A percentile compares a stretch with the other conserved stretches of the same genome.
Conservation (phyloP, 1,140 invertebrate genomes). For the Eciton burchellii region DNA sequence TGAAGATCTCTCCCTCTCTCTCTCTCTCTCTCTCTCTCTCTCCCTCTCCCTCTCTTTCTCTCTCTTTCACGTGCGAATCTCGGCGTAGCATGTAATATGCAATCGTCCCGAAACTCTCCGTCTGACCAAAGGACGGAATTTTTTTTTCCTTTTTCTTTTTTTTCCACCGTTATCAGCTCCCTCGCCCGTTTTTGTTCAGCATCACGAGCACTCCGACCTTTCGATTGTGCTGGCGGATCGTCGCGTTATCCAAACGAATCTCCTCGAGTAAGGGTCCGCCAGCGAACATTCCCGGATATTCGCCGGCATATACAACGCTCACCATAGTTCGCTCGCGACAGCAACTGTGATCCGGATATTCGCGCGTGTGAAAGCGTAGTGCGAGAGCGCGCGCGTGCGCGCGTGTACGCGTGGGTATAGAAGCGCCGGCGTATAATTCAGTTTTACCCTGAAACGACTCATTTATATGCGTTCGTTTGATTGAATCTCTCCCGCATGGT, state of each 20-base stretch:
- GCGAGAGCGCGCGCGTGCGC: not conserved
- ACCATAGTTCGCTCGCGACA: constrained; percentile 39
- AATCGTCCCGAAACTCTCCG: not conserved
- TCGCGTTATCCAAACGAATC: constrained; percentile 71
- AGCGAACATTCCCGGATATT: constrained; percentile 64
- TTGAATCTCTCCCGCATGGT: constrained; percentile 78
- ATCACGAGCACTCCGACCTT: constrained; percentile 13
- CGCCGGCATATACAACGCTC: constrained; percentile 50
- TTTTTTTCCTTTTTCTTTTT: constrained; percentile 15
- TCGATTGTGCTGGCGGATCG: constrained; percentile 47
- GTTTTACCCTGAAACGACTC: constrained; percentile 83
- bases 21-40: not conserved
- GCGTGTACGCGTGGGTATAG: constrained; percentile 68
- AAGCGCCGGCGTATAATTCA: constrained; percentile 79
- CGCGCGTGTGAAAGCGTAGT: constrained; percentile 12
- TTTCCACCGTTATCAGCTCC: not conserved
- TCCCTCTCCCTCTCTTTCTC: too few relatives aligned
- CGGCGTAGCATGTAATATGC: constrained; percentile 34
- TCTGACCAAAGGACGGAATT: not conserved
- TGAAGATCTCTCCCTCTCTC: not conserved
- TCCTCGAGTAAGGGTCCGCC: constrained; percentile 59
- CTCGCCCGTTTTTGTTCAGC: constrained; percentile 30
- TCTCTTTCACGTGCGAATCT: constrained; percentile 18
- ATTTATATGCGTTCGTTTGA: constrained; percentile 84
- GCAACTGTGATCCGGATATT: constrained; percentile 63